Conservation (phyloP, 2,797 vertebrate genomes). For the Lacerta bilineata region DNA sequence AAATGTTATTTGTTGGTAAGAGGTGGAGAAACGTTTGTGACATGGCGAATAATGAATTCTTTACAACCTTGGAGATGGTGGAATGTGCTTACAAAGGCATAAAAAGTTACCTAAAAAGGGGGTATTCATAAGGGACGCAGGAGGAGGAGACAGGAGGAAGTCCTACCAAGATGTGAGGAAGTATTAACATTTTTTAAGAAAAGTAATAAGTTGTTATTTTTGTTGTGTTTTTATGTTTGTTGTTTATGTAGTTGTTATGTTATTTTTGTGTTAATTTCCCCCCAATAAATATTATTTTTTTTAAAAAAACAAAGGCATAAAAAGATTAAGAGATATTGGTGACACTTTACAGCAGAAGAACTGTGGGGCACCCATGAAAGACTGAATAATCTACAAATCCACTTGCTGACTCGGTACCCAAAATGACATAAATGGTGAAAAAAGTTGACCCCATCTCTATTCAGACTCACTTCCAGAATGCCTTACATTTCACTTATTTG, state of each 20-base stretch:
- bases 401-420: not conserved
- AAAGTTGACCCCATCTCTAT: not conserved
- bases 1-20: not conserved
- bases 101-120: no score
- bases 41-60: not conserved
- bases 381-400: not conserved
- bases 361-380: not conserved
- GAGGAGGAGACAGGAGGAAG: no score
- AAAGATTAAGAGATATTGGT: not conserved
- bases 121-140: no score
- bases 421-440: not conserved
- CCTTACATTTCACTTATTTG: not conserved
- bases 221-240: no score
- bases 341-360: not conserved
- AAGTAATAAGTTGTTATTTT: no score
- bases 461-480: not conserved
- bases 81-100: not conserved
- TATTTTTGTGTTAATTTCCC: no score
- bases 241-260: no score
- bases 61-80: not conserved
- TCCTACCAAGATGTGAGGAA: no score
- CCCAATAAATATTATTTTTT: no score
- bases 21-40: not conserved
- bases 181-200: no score
- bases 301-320: no score